Percentiles rank a stretch among this genome's conserved stretches.
Evolutionary conservation across 1,140 invertebrate genomes (phyloP).

Genomic region (Teleopsis dalmanni): DNA sequence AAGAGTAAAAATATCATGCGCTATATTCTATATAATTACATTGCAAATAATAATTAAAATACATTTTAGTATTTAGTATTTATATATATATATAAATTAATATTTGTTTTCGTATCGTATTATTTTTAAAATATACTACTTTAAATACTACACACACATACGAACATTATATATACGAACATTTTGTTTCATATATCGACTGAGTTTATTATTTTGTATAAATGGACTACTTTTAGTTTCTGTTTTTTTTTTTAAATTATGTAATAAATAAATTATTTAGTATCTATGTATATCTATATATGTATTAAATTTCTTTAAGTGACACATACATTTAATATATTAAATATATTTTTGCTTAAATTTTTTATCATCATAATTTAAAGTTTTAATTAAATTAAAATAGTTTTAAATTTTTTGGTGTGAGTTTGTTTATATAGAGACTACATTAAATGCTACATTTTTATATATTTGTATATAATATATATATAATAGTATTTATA

Average conservation of each 20-base stretch:
- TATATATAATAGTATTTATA: too few relatives aligned
- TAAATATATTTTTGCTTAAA: too few relatives aligned
- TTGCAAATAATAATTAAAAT: not conserved
- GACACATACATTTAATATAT: too few relatives aligned
- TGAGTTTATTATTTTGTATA: not conserved
- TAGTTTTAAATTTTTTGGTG: too few relatives aligned
- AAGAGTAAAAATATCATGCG: not conserved
- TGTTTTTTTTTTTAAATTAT: not conserved
- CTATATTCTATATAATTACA: not conserved
- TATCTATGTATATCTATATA: too few relatives aligned
- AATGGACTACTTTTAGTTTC: not conserved
- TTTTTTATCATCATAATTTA: too few relatives aligned
- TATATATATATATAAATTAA: not conserved
- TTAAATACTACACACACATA: slow-evolving; percentile 1
- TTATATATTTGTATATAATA: too few relatives aligned
- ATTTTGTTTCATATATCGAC: not conserved
- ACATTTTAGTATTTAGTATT: not conserved
- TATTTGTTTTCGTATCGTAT: not conserved
- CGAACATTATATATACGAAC: not conserved
- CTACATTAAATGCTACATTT: too few relatives aligned
- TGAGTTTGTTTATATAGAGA: too few relatives aligned
- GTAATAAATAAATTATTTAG: too few relatives aligned
- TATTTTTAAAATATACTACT: slow-evolving; percentile 1
- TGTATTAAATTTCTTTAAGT: too few relatives aligned
- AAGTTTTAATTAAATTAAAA: too few relatives aligned